A percentile compares a stretch with the other conserved stretches of the same genome.
These are phyloP conservation scores for Polyommatus iphigenia DNA, from an alignment of 2,888 invertebrate genomes.

Conservation along the genomic window DNA sequence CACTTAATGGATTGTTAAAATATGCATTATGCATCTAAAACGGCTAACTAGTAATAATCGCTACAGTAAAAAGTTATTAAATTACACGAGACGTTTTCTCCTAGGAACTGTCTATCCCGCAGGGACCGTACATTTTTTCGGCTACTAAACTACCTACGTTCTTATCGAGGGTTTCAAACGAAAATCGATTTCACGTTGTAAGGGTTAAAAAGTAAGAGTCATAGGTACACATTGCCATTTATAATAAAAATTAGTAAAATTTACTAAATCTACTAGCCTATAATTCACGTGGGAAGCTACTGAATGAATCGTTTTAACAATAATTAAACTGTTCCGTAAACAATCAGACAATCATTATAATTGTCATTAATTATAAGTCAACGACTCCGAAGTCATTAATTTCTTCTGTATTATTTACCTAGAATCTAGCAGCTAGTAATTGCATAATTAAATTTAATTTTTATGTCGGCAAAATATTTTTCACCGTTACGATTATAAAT, in stretches of 20 bases:
- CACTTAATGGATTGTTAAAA: background rate
- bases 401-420: background rate
- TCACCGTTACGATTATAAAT: background rate
- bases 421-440: background rate
- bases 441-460: background rate
- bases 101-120: background rate
- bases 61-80: background rate
- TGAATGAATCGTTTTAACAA: background rate
- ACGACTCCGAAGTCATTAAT: background rate
- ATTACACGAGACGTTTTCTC: background rate
- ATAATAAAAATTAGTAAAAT: background rate
- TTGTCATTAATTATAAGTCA: slow-evolving; percentile 20
- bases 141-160: background rate
- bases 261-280: background rate
- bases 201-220: background rate
- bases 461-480: slow-evolving; percentile 5
- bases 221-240: too few species aligned
- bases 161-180: background rate
- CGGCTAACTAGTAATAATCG: background rate
- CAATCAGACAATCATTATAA: slow-evolving; percentile 7
- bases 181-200: background rate
- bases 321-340: background rate
- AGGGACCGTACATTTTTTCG: background rate
- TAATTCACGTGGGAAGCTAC: background rate
- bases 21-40: background rate